Base-by-base conservation (phyloP, 1,140 invertebrate genomes). In the Cardiocondyla obscurior region DNA sequence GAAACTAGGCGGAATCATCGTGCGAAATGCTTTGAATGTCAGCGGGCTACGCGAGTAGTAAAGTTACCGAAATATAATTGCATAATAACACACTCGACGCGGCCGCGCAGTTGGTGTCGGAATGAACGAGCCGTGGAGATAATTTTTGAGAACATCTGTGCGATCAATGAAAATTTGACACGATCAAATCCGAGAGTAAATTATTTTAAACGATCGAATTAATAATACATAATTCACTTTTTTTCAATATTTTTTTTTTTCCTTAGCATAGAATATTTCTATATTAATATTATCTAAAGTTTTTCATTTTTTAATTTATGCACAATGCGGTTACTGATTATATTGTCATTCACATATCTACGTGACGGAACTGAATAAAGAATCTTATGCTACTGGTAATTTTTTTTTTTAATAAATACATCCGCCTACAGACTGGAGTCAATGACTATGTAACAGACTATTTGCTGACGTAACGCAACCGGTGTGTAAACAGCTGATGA, bases 1-100 rank as follows among this genome's bases (percentile, higher is more conserved):
- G 25, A 33, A 33, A 58, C 85, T 67, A 79, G 77, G 39, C 73
- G 73, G 49, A 28, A 76, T 57, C 84, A 51, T 81, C 73, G 39
- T 53, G 44, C 30, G 19, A 30, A 46, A 65, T n/a, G 73, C 55
- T 42, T 62, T 42, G 8, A 10, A 46, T 25, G 22, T 14, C 46
- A 12, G 46, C 22, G 19, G 22, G 28, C 33, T 44, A 57, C 28
- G 42, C 14, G 49, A 8, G 33, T 42, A 79, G 55, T 42, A 46
- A 64, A 79, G 3, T 0, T 25, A 67, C 10, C 46, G 49, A 28
- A 62, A 67, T 64, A 46, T 77, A 77, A 77, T 53, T 79, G 33
- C 62, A 46, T 79, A 79, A 79, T 67, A n/a, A 22, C 16, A 36
- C 14, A 67, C 30, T 67, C 65, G 62, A 76, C 72, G 57, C 42